These are phyloP conservation scores for Spongilla lacustris DNA, from an alignment of 37 sponge, comb jelly and placozoan species.

Conservation along the genomic window DNA sequence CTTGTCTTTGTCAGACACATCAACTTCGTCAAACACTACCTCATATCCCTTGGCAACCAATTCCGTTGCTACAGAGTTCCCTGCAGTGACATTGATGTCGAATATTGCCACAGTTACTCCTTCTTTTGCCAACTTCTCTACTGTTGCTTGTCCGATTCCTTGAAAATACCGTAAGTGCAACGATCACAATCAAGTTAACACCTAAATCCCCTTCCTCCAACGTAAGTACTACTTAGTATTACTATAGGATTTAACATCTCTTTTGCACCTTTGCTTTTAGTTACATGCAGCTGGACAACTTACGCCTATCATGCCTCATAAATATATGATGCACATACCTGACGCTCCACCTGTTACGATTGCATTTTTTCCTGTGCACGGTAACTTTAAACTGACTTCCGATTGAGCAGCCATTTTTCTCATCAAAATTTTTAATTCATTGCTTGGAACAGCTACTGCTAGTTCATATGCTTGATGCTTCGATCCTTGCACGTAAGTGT, in stretches of 20 bases:
- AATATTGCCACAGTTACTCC: slow-evolving; percentile 83
- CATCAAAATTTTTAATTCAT: neutral
- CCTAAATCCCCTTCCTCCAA: too few species aligned
- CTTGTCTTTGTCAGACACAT: slow-evolving; percentile 71
- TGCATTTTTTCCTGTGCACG: slow-evolving; percentile 45
- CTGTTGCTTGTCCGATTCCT: slow-evolving; percentile 84
- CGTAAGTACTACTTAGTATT: too few species aligned
- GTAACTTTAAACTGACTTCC: neutral
- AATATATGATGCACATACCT: slow-evolving; percentile 26
- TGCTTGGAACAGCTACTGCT: neutral
- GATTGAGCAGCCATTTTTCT: neutral
- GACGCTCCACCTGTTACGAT: slow-evolving; percentile 79
- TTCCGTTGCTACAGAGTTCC: slow-evolving; percentile 26
- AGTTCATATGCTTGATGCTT: too few species aligned
- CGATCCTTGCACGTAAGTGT: neutral
- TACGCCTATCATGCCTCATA: neutral
- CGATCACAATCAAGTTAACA: too few species aligned
- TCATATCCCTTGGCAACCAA: slow-evolving; percentile 8
- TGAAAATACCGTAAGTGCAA: neutral
- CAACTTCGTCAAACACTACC: slow-evolving; percentile 53
- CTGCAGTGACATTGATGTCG: slow-evolving; percentile 75
- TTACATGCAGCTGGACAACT: too few species aligned
- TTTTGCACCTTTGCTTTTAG: too few species aligned
- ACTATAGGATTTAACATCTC: too few species aligned
- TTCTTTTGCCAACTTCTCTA: slow-evolving; percentile 69